Evolutionary conservation across 2,113 vertebrate genomes (phyloP).

Genomic region (Rutilus rutilus): DNA sequence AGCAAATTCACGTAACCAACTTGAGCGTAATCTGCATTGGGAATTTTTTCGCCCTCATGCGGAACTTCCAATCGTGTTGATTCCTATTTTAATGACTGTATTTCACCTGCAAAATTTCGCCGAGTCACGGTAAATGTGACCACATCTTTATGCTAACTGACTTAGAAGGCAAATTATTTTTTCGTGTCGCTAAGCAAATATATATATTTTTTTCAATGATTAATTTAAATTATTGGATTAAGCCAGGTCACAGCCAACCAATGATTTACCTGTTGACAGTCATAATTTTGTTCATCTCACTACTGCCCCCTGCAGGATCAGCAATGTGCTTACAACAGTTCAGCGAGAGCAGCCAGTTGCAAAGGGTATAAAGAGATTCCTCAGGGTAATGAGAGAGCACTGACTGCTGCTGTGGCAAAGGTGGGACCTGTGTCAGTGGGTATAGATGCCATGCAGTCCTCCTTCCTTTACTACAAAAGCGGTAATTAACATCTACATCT

Average conservation of each 20-base stretch:
- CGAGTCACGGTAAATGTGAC: no score
- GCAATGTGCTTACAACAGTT: constrained; percentile 84
- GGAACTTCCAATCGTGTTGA: no score
- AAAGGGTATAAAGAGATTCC: constrained; percentile 83
- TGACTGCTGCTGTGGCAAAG: constrained; percentile 85
- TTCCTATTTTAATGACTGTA: no score
- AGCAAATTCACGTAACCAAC: no score
- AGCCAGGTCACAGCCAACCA: background rate
- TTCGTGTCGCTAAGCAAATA: background rate
- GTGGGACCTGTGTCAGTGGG: constrained; percentile 85
- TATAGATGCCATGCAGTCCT: constrained; percentile 85
- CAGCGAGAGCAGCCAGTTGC: constrained; percentile 82
- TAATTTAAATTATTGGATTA: background rate
- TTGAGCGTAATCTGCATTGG: no score
- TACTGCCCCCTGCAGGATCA: constrained; percentile 74
- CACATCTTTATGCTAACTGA: background rate
- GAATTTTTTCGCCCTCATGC: no score
- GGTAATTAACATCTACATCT: constrained; percentile 69
- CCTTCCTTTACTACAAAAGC: constrained; percentile 89
- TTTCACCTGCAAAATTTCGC: no score
- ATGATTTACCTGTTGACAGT: background rate
- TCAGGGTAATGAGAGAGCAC: constrained; percentile 78
- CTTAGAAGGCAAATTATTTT: background rate
- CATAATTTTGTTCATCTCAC: background rate
- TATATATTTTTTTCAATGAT: background rate